Base-by-base conservation (phyloP, 2,888 invertebrate species). In the Prenolepis imparis region DNA sequence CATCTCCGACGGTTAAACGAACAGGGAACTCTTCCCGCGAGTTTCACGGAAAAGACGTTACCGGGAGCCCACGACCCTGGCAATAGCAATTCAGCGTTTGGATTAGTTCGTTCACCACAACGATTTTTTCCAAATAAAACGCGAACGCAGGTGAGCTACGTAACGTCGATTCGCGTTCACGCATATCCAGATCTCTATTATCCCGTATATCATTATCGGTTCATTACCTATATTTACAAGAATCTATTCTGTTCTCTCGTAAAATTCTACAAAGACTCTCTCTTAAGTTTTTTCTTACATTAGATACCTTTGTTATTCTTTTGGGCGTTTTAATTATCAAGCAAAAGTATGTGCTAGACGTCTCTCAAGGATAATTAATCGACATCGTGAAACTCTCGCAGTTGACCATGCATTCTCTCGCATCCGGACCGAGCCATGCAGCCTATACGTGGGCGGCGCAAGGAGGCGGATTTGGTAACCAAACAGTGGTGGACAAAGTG, bases 401-500 rank as follows among this genome's bases (percentile, higher is more conserved):
- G 88, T 70, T 63, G 52, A 86, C 12, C 73, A 90, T 91, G 89
- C 5, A 52, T 52, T 95, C 95, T 89, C 93, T 95, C 91, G 93
- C 95, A 91, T 95, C 95, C 89, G 95, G 95, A 90, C 96, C 96
- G 86, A 95, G 94, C 92, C 95, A 94, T 91, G 95, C 95, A 84
- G 95, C 95, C 83, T 95, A 95, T 88, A 92, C 90, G 93, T 93
- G 94, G 88, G 92, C 92, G 64, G 87, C 87, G 68, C 89, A 90
- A 72, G 90, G 91, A 81, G 95, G 95, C 88, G 93, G 93, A 82
- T 94, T 93, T 82, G 95, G 95, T 86, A 98, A 98, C 95, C 96
- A 97, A 93, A 97, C 98, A 86, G 98, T 98, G 89, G 97, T 97
- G 90, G 98, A 98, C 95, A 97, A 97, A 95, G 96, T 96, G 41